These are phyloP conservation scores for Zootoca vivipara DNA, from an alignment of 2,113 vertebrate species.

Conservation along the genomic window DNA sequence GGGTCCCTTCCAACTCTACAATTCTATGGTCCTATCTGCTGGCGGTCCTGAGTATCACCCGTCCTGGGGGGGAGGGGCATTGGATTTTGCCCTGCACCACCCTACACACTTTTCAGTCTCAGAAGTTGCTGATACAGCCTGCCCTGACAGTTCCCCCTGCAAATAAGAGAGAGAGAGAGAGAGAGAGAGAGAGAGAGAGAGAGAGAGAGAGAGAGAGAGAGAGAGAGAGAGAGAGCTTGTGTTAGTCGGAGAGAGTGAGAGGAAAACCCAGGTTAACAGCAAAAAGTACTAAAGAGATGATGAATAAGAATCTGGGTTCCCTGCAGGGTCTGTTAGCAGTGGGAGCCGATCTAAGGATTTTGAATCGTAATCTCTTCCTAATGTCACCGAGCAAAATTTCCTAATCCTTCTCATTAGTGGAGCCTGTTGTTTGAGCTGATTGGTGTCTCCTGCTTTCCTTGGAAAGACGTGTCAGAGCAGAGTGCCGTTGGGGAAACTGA, in stretches of 20 bases:
- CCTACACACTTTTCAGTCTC: background rate
- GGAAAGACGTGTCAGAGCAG: background rate
- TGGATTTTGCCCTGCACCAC: background rate
- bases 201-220: too few species aligned
- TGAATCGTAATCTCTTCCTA: background rate
- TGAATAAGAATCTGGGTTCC: background rate
- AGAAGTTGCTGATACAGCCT: background rate
- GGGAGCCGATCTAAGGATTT: background rate
- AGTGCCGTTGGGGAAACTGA: background rate
- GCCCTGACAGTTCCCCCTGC: background rate
- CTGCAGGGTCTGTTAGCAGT: background rate
- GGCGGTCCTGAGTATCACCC: too few species aligned
- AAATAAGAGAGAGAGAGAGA: background rate
- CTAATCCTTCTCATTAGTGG: background rate
- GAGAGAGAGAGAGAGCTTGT: too few species aligned
- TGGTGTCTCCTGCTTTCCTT: background rate
- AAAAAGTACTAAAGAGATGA: background rate
- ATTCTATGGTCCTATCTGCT: too few species aligned
- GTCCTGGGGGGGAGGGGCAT: background rate
- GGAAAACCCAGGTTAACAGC: background rate
- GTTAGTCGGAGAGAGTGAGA: background rate
- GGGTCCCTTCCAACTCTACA: too few species aligned
- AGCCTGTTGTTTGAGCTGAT: background rate
- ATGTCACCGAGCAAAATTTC: background rate
- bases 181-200: background rate